These are phyloP conservation scores for Cairina moschata DNA, from an alignment of 2,113 vertebrate species.

Conservation along the genomic window DNA sequence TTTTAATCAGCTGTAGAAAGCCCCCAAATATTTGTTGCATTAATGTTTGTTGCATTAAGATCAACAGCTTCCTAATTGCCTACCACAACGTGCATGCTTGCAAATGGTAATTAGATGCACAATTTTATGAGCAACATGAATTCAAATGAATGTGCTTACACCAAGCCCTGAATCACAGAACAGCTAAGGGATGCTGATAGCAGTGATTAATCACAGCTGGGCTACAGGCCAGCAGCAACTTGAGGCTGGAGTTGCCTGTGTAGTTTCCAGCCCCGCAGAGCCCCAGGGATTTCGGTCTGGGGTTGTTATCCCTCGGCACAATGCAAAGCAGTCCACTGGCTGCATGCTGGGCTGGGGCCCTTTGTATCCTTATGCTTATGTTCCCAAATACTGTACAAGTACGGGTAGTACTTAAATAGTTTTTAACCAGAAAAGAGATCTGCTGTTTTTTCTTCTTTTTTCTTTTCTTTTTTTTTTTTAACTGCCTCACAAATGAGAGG, in stretches of 20 bases:
- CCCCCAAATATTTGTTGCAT: neutral
- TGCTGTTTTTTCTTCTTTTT: neutral
- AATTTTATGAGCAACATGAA: neutral
- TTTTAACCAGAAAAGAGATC: neutral
- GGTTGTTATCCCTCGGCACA: neutral
- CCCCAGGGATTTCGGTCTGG: fast-evolving
- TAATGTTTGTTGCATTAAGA: neutral
- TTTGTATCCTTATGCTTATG: neutral
- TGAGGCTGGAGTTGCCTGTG: neutral
- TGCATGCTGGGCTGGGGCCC: neutral
- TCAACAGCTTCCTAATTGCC: neutral
- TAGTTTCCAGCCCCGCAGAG: neutral
- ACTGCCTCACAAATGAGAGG: neutral
- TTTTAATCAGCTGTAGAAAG: neutral
- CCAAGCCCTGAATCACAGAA: neutral
- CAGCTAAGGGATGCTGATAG: neutral
- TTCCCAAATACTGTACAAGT: neutral
- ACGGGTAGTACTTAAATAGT: neutral
- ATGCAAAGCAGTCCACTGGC: neutral
- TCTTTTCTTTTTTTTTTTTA: too few species aligned
- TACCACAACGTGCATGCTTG: neutral
- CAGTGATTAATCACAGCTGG: neutral
- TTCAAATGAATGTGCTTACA: neutral
- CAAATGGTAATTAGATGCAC: neutral
- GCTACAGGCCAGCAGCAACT: neutral